Conservation (phyloP, 2,113 vertebrate genomes). For the Neopipo cinnamomea region DNA sequence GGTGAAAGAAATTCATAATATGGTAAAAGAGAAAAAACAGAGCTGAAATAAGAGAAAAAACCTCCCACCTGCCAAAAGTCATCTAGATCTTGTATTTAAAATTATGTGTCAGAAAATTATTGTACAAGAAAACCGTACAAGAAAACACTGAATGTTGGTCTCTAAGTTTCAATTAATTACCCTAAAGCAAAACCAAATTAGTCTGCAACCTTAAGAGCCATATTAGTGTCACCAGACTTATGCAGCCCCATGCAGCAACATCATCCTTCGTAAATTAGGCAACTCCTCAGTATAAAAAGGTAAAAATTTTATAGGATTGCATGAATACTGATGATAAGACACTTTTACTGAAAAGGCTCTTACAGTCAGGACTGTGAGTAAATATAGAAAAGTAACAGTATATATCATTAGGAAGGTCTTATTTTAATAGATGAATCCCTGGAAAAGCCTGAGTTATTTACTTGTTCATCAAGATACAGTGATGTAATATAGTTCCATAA, state of each 20-base stretch:
- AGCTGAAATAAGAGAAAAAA: not conserved
- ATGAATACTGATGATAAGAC: not conserved
- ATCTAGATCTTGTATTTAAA: not conserved
- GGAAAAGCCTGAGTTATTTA: not conserved
- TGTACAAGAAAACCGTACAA: not conserved
- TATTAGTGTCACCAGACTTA: not conserved
- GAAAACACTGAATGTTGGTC: not conserved
- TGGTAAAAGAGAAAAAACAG: not conserved
- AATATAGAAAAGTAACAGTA: not conserved
- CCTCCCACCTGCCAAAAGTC: accelerated
- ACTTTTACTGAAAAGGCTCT: not conserved
- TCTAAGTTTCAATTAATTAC: not conserved
- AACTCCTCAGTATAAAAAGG: not conserved
- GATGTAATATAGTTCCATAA: not conserved
- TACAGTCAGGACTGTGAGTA: not conserved
- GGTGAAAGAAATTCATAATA: not conserved
- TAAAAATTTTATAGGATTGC: not conserved
- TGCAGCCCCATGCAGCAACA: not conserved
- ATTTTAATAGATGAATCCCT: not conserved
- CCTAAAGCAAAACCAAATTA: not conserved
- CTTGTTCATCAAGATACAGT: not conserved
- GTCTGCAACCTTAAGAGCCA: not conserved
- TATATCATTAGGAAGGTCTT: not conserved
- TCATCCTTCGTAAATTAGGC: not conserved
- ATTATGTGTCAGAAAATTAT: not conserved